Percentiles rank a stretch among this genome's conserved stretches.
Conservation (phyloP, 2,113 vertebrate species). For the Psilopsiagon aymara region DNA sequence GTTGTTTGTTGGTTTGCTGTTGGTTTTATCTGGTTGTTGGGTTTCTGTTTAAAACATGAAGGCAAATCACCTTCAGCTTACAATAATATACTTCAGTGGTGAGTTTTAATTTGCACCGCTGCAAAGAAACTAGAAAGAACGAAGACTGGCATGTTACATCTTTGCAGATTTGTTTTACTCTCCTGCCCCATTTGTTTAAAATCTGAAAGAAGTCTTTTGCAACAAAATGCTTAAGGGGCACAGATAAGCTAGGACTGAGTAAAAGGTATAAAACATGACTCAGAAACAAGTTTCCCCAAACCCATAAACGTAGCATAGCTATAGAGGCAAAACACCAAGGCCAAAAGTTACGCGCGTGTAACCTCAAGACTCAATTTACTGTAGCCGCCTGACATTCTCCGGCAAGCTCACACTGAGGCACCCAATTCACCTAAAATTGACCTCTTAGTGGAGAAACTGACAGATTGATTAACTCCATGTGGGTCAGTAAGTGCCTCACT, state of each 20-base stretch:
- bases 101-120: neutral
- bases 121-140: neutral
- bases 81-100: neutral
- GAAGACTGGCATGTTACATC: neutral
- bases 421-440: constrained; percentile 21
- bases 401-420: neutral
- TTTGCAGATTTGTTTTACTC: neutral
- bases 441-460: constrained; percentile 14
- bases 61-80: neutral
- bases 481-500: neutral
- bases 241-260: neutral
- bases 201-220: neutral
- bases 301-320: neutral
- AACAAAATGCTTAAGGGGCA: neutral
- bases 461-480: neutral
- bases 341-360: neutral
- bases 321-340: neutral
- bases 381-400: neutral
- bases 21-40: neutral
- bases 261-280: neutral
- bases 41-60: neutral
- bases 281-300: neutral
- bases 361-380: neutral
- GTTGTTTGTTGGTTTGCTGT: neutral
- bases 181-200: neutral